These are phyloP conservation scores for Bambusicola thoracicus DNA, from an alignment of 2,113 vertebrate genomes.

Conservation along the genomic window DNA sequence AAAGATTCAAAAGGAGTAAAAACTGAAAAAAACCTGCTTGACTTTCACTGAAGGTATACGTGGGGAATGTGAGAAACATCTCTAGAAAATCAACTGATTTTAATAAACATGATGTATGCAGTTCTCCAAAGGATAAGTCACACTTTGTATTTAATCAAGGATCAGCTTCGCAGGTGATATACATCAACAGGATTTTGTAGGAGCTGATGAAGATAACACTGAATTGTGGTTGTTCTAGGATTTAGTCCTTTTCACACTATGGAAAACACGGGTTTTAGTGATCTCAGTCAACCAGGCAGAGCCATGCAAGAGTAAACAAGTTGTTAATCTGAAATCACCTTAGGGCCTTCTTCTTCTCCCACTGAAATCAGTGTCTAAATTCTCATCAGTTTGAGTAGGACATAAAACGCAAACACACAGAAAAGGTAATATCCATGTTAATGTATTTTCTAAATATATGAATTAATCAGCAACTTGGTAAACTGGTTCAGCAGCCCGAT, in stretches of 20 bases:
- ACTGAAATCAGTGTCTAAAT: conserved; percentile 52
- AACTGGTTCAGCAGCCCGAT: conserved; percentile 63
- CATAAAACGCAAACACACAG: conserved; percentile 33
- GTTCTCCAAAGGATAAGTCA: background rate
- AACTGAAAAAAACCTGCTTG: background rate
- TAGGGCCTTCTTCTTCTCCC: conserved; percentile 35
- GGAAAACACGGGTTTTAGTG: conserved; percentile 7
- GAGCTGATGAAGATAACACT: background rate
- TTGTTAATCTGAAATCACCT: conserved; percentile 36
- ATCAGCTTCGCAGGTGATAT: background rate
- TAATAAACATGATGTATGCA: background rate
- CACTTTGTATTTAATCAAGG: background rate
- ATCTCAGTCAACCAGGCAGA: conserved; percentile 18
- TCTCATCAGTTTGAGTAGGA: conserved; percentile 47
- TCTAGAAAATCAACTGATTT: background rate
- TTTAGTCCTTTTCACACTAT: background rate
- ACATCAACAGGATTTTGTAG: background rate
- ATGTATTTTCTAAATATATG: conserved; percentile 63
- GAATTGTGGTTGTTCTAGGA: background rate
- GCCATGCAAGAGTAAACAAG: conserved; percentile 52
- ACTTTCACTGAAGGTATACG: background rate
- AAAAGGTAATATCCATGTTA: conserved; percentile 60
- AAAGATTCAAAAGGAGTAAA: background rate
- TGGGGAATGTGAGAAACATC: background rate
- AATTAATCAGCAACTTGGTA: conserved; percentile 61